phyloP scores from a whole-genome alignment of 2,113 vertebrate species.

The Galemys pyrenaicus region DNA sequence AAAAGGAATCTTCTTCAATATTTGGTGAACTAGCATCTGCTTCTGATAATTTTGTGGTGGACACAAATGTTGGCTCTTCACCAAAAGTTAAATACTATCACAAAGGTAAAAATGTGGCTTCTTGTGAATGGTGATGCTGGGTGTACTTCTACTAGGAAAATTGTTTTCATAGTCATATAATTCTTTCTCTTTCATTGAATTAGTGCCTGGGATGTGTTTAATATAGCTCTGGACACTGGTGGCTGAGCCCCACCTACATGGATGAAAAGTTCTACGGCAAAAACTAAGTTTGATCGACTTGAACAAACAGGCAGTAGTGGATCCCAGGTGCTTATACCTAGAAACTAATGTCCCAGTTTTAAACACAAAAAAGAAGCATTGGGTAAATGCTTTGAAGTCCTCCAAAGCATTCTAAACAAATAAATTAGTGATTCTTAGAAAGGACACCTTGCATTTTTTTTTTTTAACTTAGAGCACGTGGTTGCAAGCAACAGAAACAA shows the following conservation, averaged over 20 bases:
- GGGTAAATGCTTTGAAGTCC: neutral
- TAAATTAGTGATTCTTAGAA: neutral
- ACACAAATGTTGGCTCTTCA: neutral
- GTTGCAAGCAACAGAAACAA: neutral
- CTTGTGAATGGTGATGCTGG: neutral
- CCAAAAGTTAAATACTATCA: neutral
- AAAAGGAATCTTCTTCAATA: neutral
- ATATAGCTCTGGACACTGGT: neutral
- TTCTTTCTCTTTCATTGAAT: neutral
- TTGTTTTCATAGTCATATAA: neutral
- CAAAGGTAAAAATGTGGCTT: conserved; percentile 3
- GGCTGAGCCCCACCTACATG: neutral
- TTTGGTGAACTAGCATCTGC: neutral
- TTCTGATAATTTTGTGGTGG: conserved; percentile 26
- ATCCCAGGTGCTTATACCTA: neutral
- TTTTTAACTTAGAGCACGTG: neutral
- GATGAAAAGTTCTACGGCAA: neutral
- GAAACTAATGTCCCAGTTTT: neutral
- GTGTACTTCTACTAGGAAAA: neutral
- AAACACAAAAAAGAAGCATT: neutral
- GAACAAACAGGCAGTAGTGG: neutral
- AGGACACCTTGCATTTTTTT: neutral
- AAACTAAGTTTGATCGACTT: neutral
- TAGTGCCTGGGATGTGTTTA: no score
- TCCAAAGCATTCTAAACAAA: neutral